Evolutionary conservation across 2,888 invertebrate species (phyloP).

Genomic region (Hypena proboscidalis): DNA sequence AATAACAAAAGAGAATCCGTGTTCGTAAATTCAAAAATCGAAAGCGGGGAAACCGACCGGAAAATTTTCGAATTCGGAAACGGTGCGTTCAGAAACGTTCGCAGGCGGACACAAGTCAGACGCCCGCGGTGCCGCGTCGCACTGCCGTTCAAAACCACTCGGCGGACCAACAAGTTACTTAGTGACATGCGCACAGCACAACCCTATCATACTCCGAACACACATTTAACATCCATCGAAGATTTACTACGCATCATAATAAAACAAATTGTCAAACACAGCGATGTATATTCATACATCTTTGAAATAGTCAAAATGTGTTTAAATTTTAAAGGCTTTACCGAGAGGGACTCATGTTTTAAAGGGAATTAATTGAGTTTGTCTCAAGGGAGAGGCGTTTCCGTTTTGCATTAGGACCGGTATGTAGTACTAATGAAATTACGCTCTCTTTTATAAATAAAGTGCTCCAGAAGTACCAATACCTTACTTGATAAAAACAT

Average conservation of each 20-base stretch:
- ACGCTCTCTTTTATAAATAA: conserved; percentile 63
- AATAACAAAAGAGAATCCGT: neutral
- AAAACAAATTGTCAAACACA: conserved; percentile 9
- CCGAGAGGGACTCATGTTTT: conserved; percentile 69
- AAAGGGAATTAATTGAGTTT: conserved; percentile 82
- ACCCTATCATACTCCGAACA: conserved; percentile 50
- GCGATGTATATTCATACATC: conserved; percentile 35
- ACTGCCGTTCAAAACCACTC: conserved; percentile 72
- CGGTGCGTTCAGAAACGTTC: conserved; percentile 51
- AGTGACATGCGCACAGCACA: conserved; percentile 77
- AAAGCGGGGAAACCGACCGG: conserved; percentile 38
- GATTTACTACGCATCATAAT: conserved; percentile 28
- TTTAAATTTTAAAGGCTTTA: conserved; percentile 80
- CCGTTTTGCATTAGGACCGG: conserved; percentile 77
- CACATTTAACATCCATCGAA: conserved; percentile 43
- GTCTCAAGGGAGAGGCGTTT: conserved; percentile 77
- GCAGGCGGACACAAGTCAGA: conserved; percentile 57
- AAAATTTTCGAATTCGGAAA: conserved; percentile 52
- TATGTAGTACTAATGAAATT: conserved; percentile 75
- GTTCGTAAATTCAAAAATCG: conserved; percentile 20
- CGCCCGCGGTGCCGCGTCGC: conserved; percentile 70
- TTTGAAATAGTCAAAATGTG: conserved; percentile 60
- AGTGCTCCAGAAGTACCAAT: conserved; percentile 46
- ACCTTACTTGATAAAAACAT: conserved; percentile 28
- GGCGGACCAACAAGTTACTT: conserved; percentile 80